Conservation (phyloP, 2,113 vertebrate species). For the Pleuronectes platessa region DNA sequence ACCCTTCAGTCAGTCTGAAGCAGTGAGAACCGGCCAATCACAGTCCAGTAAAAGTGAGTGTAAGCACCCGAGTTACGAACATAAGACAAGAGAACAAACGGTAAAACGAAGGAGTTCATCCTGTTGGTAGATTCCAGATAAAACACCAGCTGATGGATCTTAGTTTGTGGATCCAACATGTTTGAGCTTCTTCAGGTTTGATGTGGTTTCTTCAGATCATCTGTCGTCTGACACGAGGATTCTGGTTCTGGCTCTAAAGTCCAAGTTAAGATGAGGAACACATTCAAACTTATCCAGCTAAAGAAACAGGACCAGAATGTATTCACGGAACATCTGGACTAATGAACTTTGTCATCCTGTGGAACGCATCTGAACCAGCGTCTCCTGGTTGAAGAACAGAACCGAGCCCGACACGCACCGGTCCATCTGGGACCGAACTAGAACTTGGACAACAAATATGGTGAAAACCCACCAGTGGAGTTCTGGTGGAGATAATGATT, state of each 20-base stretch:
- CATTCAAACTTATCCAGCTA: too few species aligned
- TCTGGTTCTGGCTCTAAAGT: too few species aligned
- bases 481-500: background rate
- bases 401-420: too few species aligned
- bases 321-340: too few species aligned
- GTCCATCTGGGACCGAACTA: too few species aligned
- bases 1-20: conserved; percentile 11
- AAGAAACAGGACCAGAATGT: too few species aligned
- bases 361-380: too few species aligned
- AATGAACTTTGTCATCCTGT: too few species aligned
- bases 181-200: background rate
- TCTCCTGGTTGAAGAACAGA: too few species aligned
- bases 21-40: conserved; percentile 18
- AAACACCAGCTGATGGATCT: background rate
- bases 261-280: too few species aligned
- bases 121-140: background rate
- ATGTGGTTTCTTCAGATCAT: background rate
- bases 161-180: background rate
- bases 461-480: background rate
- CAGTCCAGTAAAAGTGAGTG: background rate
- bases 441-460: background rate
- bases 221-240: too few species aligned
- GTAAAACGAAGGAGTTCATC: background rate
- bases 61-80: background rate
- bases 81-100: conserved; percentile 9